A percentile compares a stretch with the other conserved stretches of the same genome.
Conservation (phyloP, 2,888 invertebrate genomes). For the Synergus gifuensis region DNA sequence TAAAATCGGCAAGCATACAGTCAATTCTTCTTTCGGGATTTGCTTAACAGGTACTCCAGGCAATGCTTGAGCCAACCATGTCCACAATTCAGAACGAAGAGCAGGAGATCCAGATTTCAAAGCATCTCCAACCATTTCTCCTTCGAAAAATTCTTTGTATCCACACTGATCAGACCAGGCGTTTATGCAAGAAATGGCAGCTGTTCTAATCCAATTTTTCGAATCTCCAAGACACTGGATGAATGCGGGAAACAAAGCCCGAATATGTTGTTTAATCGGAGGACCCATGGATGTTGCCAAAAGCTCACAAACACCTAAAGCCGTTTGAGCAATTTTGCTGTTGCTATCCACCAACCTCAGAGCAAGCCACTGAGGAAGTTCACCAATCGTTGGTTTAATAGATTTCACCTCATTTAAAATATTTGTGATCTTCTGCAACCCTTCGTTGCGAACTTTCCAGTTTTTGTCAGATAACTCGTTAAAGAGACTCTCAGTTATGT, state of each 20-base stretch:
- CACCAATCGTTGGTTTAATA: conserved; percentile 91
- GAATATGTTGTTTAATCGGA: conserved; percentile 87
- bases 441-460: conserved; percentile 89
- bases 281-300: conserved; percentile 91
- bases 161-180: conserved; percentile 91
- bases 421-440: conserved; percentile 81
- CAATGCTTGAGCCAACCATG: conserved; percentile 91
- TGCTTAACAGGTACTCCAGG: conserved; percentile 86
- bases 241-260: conserved; percentile 91
- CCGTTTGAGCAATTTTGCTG: conserved; percentile 92
- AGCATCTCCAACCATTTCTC: conserved; percentile 93
- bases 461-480: conserved; percentile 92
- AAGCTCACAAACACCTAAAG: conserved; percentile 90
- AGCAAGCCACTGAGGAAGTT: conserved; percentile 88
- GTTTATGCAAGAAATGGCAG: conserved; percentile 91
- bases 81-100: conserved; percentile 89
- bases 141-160: conserved; percentile 89
- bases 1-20: conserved; percentile 86
- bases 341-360: conserved; percentile 92
- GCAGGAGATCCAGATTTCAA: conserved; percentile 91
- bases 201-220: conserved; percentile 90
- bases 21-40: conserved; percentile 90
- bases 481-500: conserved; percentile 89
- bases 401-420: conserved; percentile 88
- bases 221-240: conserved; percentile 82